Conservation (phyloP, 2,888 invertebrate species). For the Oscheius sp. region DNA sequence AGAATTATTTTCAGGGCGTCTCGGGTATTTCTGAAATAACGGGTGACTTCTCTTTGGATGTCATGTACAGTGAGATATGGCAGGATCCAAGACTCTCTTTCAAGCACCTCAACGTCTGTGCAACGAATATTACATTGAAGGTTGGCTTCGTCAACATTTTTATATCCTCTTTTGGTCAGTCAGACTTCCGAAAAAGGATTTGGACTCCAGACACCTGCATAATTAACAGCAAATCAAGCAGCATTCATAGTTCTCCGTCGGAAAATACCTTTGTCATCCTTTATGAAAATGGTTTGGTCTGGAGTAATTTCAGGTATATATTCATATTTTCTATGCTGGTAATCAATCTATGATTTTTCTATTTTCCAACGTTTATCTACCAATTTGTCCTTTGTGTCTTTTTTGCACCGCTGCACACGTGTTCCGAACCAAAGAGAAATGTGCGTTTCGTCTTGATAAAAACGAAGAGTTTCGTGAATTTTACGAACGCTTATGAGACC, state of each 20-base stretch:
- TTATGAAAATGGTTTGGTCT: slow-evolving; percentile 70
- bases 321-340: slow-evolving; percentile 2
- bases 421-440: slow-evolving; percentile 10
- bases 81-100: slow-evolving; percentile 67
- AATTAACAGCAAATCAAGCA: slow-evolving; percentile 62
- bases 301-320: slow-evolving; percentile 68
- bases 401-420: slow-evolving; percentile 5
- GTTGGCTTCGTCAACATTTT: slow-evolving; percentile 31
- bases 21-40: slow-evolving; percentile 70
- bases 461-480: neutral
- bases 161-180: no score
- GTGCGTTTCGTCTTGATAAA: slow-evolving; percentile 7
- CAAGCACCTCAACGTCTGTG: slow-evolving; percentile 69
- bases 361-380: neutral
- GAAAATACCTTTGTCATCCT: slow-evolving; percentile 71
- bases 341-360: neutral
- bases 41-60: slow-evolving; percentile 68
- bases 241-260: slow-evolving; percentile 67
- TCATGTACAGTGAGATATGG: slow-evolving; percentile 70
- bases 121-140: slow-evolving; percentile 70
- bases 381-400: neutral
- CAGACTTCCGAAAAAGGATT: slow-evolving; percentile 67
- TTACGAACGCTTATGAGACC: neutral
- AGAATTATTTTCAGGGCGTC: slow-evolving; percentile 59
- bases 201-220: slow-evolving; percentile 71